Base-by-base conservation (phyloP, 2,888 invertebrate species). In the Trypoxylon attenuatum region DNA sequence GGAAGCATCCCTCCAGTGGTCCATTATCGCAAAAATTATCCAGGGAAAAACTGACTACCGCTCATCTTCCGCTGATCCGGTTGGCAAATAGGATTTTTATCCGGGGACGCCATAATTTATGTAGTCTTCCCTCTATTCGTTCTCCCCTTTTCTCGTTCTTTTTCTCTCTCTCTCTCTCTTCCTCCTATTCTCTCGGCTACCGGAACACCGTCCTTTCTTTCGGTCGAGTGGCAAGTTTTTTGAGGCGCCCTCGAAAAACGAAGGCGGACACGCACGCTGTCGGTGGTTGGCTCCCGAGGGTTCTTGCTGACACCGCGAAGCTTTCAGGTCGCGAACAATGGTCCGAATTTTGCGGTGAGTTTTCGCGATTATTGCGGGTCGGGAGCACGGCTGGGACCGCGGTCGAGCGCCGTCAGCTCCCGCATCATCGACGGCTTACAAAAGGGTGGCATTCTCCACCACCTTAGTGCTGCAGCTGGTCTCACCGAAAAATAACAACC, bases 351-450 rank as follows among this genome's bases (percentile, higher is more conserved):
- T 54, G 52, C 58, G 49, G 51, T 38, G 45, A 61, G 52, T 46
- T 68, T 70, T 62, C 57, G 33, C 50, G 61, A 63, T 60, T 60
- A 62, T 68, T 71, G 64, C 57, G 50, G 39, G 16, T n/a, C 21
- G 18, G 19, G 21, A 33, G n/a, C 4, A 13, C 13, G 33, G 8
- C n/a, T 4, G 10, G n/a, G 33, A 4, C n/a, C 6, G 13, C 39
- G 16, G 47, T 13, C 57, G 53, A 41, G 49, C 52, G 53, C 55
- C 45, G 58, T 41, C 45, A 58, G 60, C 56, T 55, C 56, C n/a
- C n/a, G 58, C 55, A 67, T 67, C 69, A 70, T 66, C 60, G 66
- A 58, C 54, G 58, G 61, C 66, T 73, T 73, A 73, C 65, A 63
- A 56, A 58, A 52, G 53, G 47, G 53, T 50, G 54, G 47, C 22